A percentile compares a stretch with the other conserved stretches of the same genome.
Conservation (phyloP, 2,797 vertebrate genomes). For the Mormyrops attenuatus region DNA sequence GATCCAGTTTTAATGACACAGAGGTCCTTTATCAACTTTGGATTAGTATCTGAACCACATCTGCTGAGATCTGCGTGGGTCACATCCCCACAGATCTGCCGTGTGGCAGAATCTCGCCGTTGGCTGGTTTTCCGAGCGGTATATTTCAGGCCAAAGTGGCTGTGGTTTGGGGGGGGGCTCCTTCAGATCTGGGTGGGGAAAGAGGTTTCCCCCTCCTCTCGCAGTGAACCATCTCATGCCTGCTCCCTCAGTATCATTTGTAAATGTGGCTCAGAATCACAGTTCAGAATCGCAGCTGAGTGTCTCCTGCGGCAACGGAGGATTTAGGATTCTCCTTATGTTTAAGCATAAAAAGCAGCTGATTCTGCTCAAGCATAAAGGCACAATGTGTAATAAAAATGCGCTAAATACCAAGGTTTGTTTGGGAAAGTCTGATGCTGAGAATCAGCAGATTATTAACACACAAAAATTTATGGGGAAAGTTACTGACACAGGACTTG, state of each 20-base stretch:
- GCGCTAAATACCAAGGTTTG: not conserved
- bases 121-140: not conserved
- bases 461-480: not conserved
- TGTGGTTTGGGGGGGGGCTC: slow-evolving; percentile 25
- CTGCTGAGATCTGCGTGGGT: not conserved
- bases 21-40: not conserved
- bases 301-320: not conserved
- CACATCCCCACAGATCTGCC: not conserved
- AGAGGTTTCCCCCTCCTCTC: slow-evolving; percentile 26
- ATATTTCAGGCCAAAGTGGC: slow-evolving; percentile 47
- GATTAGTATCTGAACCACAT: not conserved
- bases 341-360: not conserved
- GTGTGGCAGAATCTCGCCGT: not conserved
- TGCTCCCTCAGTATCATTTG: slow-evolving; percentile 18
- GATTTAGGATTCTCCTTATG: not conserved
- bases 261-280: not conserved
- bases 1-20: not conserved
- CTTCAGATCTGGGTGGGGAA: slow-evolving; percentile 25
- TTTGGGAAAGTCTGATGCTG: not conserved
- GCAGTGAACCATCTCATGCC: not conserved
- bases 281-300: not conserved
- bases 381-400: not conserved
- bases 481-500: not conserved
- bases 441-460: not conserved
- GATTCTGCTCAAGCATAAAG: not conserved